phyloP scores from a whole-genome alignment of 2,113 vertebrate species.

The Centropus unirufus region DNA sequence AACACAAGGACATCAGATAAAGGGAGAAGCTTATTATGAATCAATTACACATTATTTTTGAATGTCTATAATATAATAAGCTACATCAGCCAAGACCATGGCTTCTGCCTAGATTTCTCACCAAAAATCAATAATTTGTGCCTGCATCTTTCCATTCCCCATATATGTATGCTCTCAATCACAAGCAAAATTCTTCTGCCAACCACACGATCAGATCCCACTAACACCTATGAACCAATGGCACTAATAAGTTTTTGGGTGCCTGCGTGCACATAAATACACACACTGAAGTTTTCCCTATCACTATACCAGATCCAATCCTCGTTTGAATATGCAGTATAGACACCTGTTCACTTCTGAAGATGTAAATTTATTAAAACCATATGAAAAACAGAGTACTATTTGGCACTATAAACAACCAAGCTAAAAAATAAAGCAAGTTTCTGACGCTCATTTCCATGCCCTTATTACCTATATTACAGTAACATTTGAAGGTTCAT shows the following conservation, averaged over 20 bases:
- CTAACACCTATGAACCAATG: neutral
- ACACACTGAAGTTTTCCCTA: neutral
- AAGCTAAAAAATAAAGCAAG: neutral
- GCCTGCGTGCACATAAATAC: rapidly evolving
- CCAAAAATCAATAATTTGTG: neutral
- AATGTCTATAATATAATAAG: neutral
- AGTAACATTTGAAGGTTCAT: neutral
- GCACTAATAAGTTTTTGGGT: neutral
- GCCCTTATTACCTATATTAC: neutral
- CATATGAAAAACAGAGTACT: neutral
- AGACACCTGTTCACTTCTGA: neutral
- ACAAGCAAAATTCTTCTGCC: neutral
- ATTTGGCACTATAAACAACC: neutral
- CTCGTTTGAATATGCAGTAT: neutral
- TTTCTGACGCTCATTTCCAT: neutral
- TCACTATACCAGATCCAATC: neutral
- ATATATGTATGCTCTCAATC: neutral
- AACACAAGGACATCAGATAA: neutral
- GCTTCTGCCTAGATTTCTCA: neutral
- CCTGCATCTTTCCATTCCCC: neutral
- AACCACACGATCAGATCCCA: neutral
- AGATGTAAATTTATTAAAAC: neutral
- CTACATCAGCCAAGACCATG: neutral
- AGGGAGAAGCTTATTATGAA: neutral
- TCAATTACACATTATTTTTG: neutral